phyloP scores from a whole-genome alignment of 2,113 vertebrate genomes.

The Colius striatus region DNA sequence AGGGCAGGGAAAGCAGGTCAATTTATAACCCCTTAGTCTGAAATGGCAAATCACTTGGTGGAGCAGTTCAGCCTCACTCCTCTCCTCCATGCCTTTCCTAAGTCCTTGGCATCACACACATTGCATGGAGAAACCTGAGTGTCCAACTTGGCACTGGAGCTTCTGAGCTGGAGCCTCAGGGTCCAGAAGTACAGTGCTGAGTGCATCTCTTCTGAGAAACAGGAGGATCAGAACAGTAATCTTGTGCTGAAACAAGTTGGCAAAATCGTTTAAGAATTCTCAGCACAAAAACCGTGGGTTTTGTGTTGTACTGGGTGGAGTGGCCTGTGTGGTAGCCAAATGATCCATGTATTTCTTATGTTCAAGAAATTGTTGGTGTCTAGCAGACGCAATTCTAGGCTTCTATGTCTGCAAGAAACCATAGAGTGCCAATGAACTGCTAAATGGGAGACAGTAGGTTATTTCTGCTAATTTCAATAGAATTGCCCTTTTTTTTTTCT shows the following conservation, averaged over 20 bases:
- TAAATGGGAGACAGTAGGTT: not conserved
- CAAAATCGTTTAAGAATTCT: not conserved
- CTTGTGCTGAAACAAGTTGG: not conserved
- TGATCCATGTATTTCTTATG: not conserved
- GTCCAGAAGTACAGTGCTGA: not conserved
- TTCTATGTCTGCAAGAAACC: not conserved
- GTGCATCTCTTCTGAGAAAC: not conserved
- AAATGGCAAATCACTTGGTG: not conserved
- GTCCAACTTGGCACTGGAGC: not conserved
- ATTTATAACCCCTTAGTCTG: not conserved
- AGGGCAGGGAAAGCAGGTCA: accelerated
- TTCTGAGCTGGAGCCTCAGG: not conserved
- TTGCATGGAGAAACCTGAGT: not conserved
- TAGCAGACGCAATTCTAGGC: not conserved
- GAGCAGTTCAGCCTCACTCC: not conserved
- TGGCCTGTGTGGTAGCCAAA: not conserved
- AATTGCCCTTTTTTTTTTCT: not conserved
- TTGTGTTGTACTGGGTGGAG: not conserved
- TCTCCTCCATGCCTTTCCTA: not conserved
- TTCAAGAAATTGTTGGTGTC: not conserved
- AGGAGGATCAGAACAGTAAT: not conserved
- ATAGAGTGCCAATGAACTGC: not conserved
- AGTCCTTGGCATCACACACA: not conserved
- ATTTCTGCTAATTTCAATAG: slow-evolving; percentile 33
- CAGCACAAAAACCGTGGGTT: not conserved